These are phyloP conservation scores for Agrilus planipennis DNA, from an alignment of 1,140 invertebrate genomes.

Conservation along the genomic window DNA sequence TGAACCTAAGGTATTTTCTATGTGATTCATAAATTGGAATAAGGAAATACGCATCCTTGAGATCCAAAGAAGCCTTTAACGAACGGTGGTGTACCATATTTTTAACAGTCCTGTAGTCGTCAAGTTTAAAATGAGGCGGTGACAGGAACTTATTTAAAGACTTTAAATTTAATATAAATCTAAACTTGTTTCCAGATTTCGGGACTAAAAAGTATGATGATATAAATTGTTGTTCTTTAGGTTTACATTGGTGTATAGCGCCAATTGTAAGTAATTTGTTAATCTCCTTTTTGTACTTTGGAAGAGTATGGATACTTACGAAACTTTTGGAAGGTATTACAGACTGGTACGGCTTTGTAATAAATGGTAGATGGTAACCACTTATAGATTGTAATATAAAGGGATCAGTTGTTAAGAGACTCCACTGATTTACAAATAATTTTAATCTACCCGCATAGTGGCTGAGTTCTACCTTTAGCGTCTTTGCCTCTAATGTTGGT, in stretches of 20 bases:
- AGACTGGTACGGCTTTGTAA: background rate
- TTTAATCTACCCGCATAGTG: background rate
- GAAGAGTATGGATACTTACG: too few relatives aligned
- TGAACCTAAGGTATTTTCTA: conserved; percentile 16
- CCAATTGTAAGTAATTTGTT: conserved; percentile 1
- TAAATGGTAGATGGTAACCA: conserved; percentile 7
- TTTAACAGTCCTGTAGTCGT: conserved; percentile 17
- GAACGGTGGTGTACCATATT: conserved; percentile 13
- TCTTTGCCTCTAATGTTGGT: background rate
- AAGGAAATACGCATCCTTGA: conserved; percentile 13
- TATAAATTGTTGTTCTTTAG: conserved; percentile 17
- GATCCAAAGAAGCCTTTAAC: conserved; percentile 16
- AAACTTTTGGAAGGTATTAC: background rate
- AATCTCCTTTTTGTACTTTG: background rate
- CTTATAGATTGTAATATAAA: conserved; percentile 4
- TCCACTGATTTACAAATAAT: background rate
- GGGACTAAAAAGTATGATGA: conserved; percentile 14
- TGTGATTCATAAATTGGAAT: conserved; percentile 14
- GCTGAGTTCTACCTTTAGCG: background rate
- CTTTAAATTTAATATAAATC: conserved; percentile 23
- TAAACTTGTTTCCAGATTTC: conserved; percentile 14
- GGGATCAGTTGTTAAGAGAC: background rate
- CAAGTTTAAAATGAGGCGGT: conserved; percentile 20
- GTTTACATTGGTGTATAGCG: conserved; percentile 3
- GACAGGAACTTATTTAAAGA: conserved; percentile 16